A percentile compares a stretch with the other conserved stretches of the same genome.
Evolutionary conservation across 2,113 vertebrate genomes (phyloP).

Genomic region (Falco punctatus): DNA sequence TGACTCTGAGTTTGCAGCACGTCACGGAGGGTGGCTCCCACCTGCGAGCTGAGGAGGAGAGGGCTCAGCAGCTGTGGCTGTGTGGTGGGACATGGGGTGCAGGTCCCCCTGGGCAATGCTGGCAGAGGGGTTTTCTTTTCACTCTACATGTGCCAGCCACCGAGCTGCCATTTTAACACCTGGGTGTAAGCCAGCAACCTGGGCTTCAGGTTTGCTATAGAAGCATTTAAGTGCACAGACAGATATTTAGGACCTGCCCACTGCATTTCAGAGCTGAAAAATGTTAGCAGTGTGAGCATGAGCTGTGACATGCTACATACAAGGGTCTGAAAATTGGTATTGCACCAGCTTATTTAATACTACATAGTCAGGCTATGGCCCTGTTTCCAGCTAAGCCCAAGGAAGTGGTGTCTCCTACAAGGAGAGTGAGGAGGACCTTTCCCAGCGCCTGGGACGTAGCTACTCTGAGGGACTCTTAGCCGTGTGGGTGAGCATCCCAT

Average conservation of each 20-base stretch:
- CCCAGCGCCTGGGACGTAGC: fast-evolving
- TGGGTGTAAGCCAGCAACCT: background rate
- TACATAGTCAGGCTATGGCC: background rate
- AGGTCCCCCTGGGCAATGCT: background rate
- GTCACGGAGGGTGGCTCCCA: background rate
- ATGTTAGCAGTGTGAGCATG: background rate
- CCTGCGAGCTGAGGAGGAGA: background rate
- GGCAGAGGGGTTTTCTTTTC: background rate
- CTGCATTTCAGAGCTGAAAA: background rate
- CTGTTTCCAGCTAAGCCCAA: background rate
- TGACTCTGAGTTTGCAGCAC: background rate
- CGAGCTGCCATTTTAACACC: background rate
- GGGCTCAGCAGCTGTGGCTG: background rate
- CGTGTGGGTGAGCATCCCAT: fast-evolving
- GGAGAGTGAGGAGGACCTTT: background rate
- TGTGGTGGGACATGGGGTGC: fast-evolving
- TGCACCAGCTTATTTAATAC: fast-evolving
- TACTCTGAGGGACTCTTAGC: background rate
- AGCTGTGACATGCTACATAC: fast-evolving
- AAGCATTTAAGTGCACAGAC: background rate
- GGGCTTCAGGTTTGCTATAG: background rate
- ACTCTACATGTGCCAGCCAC: background rate
- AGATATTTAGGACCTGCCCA: background rate
- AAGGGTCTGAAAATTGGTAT: background rate
- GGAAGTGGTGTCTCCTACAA: background rate